Evolutionary conservation across 2,888 invertebrate species (phyloP).

Genomic region (Pristionchus arcanus): DNA sequence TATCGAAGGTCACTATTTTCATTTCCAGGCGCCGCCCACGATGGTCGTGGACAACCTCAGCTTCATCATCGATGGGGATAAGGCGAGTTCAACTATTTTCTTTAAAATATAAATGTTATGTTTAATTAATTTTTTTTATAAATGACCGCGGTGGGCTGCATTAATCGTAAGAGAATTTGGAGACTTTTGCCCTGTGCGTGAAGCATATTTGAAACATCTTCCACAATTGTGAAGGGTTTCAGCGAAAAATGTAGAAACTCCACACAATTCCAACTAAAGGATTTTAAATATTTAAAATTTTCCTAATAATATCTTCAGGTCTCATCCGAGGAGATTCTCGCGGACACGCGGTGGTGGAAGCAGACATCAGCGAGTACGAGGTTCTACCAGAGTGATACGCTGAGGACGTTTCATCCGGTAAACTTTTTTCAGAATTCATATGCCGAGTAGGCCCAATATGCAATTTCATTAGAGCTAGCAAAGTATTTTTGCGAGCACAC

Average conservation of each 20-base stretch:
- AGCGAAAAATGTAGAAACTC: too few relatives aligned
- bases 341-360: conserved; percentile 71
- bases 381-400: conserved; percentile 73
- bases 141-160: too few relatives aligned
- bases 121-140: too few relatives aligned
- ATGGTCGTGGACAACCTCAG: conserved; percentile 74
- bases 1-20: not conserved
- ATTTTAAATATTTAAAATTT: too few relatives aligned
- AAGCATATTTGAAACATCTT: not conserved
- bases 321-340: conserved; percentile 52
- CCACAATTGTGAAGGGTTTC: not conserved
- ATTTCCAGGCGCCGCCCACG: conserved; percentile 64
- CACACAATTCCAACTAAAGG: too few relatives aligned
- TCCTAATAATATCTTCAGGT: conserved; percentile 44
- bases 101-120: too few relatives aligned
- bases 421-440: too few relatives aligned
- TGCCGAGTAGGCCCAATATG: too few relatives aligned
- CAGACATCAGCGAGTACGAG: conserved; percentile 73
- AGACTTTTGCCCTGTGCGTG: not conserved
- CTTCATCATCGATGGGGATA: conserved; percentile 72
- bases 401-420: conserved; percentile 69
- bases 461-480: too few relatives aligned
- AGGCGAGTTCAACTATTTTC: too few relatives aligned
- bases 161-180: too few relatives aligned
- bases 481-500: too few relatives aligned